These are phyloP conservation scores for Prunella strophiata DNA, from an alignment of 2,797 vertebrate species.

Conservation along the genomic window DNA sequence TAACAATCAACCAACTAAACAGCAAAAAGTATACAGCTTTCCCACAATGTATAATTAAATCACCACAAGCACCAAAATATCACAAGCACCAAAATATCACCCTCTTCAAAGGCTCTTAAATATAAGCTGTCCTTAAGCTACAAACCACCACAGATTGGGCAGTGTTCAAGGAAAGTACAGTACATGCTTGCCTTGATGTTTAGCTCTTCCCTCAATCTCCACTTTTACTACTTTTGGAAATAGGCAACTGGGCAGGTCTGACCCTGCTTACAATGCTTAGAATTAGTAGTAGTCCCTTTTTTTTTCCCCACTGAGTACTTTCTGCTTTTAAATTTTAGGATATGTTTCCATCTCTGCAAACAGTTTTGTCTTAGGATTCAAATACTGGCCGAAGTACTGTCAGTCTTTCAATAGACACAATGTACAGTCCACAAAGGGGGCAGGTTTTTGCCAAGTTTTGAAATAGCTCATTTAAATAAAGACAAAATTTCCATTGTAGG, in stretches of 20 bases:
- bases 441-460: background rate
- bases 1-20: background rate
- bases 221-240: background rate
- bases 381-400: background rate
- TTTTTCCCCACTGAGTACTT: background rate
- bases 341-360: background rate
- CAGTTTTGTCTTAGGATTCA: background rate
- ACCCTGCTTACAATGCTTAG: background rate
- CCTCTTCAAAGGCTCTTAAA: background rate
- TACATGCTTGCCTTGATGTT: background rate
- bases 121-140: background rate
- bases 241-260: background rate
- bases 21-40: background rate
- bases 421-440: background rate
- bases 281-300: background rate
- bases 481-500: background rate
- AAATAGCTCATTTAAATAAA: background rate
- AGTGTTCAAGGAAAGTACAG: background rate
- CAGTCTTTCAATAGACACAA: background rate
- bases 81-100: background rate
- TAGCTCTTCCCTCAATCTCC: background rate
- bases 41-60: background rate
- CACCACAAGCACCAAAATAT: background rate
- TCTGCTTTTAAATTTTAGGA: background rate
- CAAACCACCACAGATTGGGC: background rate